Evolutionary conservation across 2,797 vertebrate genomes (phyloP).

Genomic region (Pseudotriccus pelzelni): DNA sequence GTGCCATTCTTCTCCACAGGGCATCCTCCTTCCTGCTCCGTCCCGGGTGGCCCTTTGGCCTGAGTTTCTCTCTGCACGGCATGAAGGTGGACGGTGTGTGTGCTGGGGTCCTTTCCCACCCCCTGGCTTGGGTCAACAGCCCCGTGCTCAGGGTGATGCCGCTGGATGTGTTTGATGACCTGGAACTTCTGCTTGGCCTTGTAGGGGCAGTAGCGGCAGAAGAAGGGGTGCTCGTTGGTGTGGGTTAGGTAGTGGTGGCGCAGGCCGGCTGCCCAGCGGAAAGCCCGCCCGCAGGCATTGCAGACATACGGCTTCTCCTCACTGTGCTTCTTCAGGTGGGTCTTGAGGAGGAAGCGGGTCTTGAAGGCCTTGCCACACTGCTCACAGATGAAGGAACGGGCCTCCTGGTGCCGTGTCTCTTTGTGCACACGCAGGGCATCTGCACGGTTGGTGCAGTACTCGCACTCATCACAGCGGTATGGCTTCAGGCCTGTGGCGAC

Average conservation of each 20-base stretch:
- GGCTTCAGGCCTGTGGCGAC: slow-evolving; percentile 86
- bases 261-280: slow-evolving; percentile 95
- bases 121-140: slow-evolving; percentile 78
- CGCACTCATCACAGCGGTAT: slow-evolving; percentile 87
- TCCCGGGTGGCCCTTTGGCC: neutral
- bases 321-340: slow-evolving; percentile 92
- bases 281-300: slow-evolving; percentile 85
- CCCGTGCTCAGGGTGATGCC: slow-evolving; percentile 84
- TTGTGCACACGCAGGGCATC: slow-evolving; percentile 90
- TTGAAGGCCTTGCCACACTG: slow-evolving; percentile 98
- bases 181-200: slow-evolving; percentile 97
- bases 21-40: neutral
- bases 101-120: slow-evolving; percentile 84
- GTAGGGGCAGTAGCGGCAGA: slow-evolving; percentile 91
- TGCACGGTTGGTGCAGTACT: slow-evolving; percentile 92
- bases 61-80: slow-evolving; percentile 77
- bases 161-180: slow-evolving; percentile 92
- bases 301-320: slow-evolving; percentile 89
- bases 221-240: slow-evolving; percentile 91
- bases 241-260: slow-evolving; percentile 95
- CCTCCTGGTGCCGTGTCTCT: slow-evolving; percentile 88
- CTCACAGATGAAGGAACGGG: slow-evolving; percentile 92
- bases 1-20: neutral
- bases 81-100: slow-evolving; percentile 78
- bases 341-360: slow-evolving; percentile 92